These are phyloP conservation scores for Amblyopsis rosae DNA, from an alignment of 2,113 vertebrate genomes.

Conservation along the genomic window DNA sequence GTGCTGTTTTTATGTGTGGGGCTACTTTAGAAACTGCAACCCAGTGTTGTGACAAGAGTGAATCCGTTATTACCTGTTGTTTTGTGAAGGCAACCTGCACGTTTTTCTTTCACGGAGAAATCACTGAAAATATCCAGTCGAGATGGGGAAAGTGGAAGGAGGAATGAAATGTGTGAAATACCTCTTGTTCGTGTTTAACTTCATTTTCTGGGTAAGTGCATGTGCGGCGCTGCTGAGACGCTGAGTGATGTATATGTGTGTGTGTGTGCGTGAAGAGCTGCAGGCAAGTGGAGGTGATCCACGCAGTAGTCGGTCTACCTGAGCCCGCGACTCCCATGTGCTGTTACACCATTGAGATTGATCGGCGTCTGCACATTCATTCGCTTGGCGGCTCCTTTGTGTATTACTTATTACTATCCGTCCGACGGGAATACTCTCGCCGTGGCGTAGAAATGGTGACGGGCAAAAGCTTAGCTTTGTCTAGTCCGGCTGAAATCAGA, in stretches of 20 bases:
- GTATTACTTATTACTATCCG: constrained; percentile 1
- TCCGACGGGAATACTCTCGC: constrained; percentile 11
- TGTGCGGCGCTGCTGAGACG: not conserved
- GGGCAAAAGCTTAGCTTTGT: constrained; percentile 46
- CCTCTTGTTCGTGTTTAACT: constrained; percentile 91
- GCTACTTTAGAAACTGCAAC: constrained; percentile 25
- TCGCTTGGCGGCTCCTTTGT: not conserved
- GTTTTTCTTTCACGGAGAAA: not conserved
- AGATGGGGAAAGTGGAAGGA: constrained; percentile 85
- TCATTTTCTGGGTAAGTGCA: constrained; percentile 91
- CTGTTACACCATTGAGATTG: constrained; percentile 7
- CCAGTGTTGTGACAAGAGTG: constrained; percentile 26
- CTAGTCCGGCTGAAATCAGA: constrained; percentile 71
- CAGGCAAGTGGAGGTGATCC: constrained; percentile 48
- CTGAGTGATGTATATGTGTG: constrained; percentile 10
- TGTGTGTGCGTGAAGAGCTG: constrained; percentile 23
- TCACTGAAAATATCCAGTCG: constrained; percentile 11
- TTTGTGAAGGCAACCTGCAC: not conserved
- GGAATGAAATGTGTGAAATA: constrained; percentile 91
- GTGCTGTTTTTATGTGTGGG: constrained; percentile 15
- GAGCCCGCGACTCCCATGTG: constrained; percentile 20
- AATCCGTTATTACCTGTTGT: constrained; percentile 38
- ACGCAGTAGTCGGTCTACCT: not conserved
- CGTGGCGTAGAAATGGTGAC: constrained; percentile 54
- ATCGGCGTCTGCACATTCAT: not conserved